Evolutionary conservation across 1,140 invertebrate genomes (phyloP).

Genomic region (Goniozus legneri): DNA sequence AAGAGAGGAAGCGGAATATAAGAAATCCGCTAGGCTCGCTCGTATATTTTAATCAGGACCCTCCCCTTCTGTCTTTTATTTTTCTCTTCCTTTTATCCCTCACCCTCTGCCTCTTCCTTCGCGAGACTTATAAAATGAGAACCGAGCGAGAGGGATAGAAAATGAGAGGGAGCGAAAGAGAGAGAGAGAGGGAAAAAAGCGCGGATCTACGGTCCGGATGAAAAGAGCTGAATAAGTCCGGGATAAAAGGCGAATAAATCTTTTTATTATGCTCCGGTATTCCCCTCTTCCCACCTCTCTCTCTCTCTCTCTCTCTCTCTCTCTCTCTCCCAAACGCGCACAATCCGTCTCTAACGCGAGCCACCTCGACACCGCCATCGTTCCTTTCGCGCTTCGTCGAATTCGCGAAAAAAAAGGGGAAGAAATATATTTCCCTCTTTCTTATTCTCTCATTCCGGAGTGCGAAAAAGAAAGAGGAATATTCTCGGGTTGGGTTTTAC

Average conservation of each 20-base stretch:
- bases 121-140: constrained; percentile 42
- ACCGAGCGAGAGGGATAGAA: neutral
- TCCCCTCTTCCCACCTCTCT: constrained; percentile 3
- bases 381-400: constrained; percentile 4
- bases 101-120: constrained; percentile 18
- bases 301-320: constrained; percentile 9
- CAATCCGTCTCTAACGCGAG: too few species aligned
- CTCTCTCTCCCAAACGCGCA: neutral
- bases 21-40: constrained; percentile 48
- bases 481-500: too few species aligned
- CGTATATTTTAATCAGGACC: constrained; percentile 53
- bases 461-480: too few species aligned
- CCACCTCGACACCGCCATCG: constrained; percentile 17
- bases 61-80: constrained; percentile 20
- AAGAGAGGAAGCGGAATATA: constrained; percentile 32
- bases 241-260: constrained; percentile 56
- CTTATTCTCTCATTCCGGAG: too few species aligned
- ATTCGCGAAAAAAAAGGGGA: too few species aligned
- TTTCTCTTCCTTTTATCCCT: constrained; percentile 23
- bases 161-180: constrained; percentile 12
- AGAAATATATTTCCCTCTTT: too few species aligned
- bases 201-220: constrained; percentile 37
- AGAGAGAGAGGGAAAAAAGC: constrained; percentile 28
- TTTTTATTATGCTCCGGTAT: constrained; percentile 49
- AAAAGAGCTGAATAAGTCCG: constrained; percentile 54